Conservation (phyloP, 2,888 invertebrate species). For the Dasysyrphus tricinctus region DNA sequence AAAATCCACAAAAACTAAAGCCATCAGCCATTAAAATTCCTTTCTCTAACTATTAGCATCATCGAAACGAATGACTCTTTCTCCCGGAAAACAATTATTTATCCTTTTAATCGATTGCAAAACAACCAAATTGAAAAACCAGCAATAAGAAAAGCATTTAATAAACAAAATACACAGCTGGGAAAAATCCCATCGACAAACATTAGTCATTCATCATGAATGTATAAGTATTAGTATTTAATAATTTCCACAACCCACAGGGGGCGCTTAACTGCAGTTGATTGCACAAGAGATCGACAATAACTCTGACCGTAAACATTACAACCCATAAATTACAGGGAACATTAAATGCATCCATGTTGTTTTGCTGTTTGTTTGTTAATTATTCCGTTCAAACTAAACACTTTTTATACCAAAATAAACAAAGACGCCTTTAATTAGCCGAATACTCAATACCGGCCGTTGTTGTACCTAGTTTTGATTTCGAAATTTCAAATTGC, state of each 20-base stretch:
- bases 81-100: slow-evolving; percentile 65
- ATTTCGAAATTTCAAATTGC: slow-evolving; percentile 31
- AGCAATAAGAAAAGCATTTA: slow-evolving; percentile 16
- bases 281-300: slow-evolving; percentile 52
- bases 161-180: slow-evolving; percentile 58
- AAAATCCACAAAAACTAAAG: neutral
- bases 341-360: slow-evolving; percentile 42
- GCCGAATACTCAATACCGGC: slow-evolving; percentile 13
- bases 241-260: slow-evolving; percentile 37
- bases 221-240: slow-evolving; percentile 35
- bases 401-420: neutral
- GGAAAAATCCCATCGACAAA: slow-evolving; percentile 54
- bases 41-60: slow-evolving; percentile 14
- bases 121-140: slow-evolving; percentile 60
- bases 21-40: slow-evolving; percentile 36
- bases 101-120: slow-evolving; percentile 69
- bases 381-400: slow-evolving; percentile 45
- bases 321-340: slow-evolving; percentile 58
- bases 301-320: slow-evolving; percentile 40
- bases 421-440: slow-evolving; percentile 48
- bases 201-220: slow-evolving; percentile 54
- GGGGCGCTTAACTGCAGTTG: slow-evolving; percentile 33
- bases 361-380: neutral
- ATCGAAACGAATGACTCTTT: slow-evolving; percentile 34
- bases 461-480: neutral